phyloP scores from a whole-genome alignment of 2,113 vertebrate genomes.

The Neolamprologus caudopunctatus region DNA sequence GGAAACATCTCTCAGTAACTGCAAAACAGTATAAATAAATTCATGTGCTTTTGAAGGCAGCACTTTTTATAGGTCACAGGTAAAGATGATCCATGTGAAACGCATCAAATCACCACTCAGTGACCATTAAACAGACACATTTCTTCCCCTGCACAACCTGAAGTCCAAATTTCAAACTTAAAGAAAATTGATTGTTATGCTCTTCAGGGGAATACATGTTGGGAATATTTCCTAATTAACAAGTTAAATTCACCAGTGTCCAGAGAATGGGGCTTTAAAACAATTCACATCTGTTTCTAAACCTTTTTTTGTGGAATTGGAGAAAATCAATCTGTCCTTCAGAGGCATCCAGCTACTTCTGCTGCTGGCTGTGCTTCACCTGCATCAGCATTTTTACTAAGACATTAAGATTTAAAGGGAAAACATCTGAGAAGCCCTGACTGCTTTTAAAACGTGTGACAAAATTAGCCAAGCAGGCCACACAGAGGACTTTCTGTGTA shows the following conservation, averaged over 20 bases:
- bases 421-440: not conserved
- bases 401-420: not conserved
- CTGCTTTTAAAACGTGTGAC: not conserved
- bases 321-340: not conserved
- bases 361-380: not conserved
- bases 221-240: not conserved
- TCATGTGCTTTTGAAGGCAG: not conserved
- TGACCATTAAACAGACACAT: not conserved
- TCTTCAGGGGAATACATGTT: not conserved
- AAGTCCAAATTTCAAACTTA: not conserved
- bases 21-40: not conserved
- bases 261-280: not conserved
- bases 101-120: not conserved
- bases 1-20: slow-evolving; percentile 10
- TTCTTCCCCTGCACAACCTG: not conserved
- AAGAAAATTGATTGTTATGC: not conserved
- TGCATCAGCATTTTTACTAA: not conserved
- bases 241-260: fast-evolving
- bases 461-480: not conserved
- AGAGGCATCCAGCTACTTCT: not conserved
- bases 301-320: not conserved
- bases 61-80: not conserved
- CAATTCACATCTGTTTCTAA: not conserved
- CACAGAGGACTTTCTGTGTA: not conserved
- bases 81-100: not conserved